These are phyloP conservation scores for Sebastes goodei DNA, from an alignment of 2,797 vertebrate species.

Conservation along the genomic window DNA sequence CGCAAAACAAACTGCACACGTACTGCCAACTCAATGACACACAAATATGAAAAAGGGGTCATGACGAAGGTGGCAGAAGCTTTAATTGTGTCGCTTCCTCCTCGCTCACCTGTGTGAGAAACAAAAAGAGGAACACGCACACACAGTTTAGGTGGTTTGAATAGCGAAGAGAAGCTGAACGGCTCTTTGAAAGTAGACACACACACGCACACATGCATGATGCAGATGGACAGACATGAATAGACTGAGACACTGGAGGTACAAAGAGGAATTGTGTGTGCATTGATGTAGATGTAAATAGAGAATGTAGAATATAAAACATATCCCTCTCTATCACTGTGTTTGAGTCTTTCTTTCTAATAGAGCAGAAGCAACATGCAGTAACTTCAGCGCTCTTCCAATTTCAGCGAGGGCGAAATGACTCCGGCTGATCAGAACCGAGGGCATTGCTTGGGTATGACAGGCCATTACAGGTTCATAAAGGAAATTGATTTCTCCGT, in stretches of 20 bases:
- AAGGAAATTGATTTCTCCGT: neutral
- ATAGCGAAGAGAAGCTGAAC: constrained; percentile 3
- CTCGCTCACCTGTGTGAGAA: constrained; percentile 9
- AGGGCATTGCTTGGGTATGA: neutral
- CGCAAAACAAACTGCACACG: constrained; percentile 31
- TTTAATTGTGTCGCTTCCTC: constrained; percentile 10
- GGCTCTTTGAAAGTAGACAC: neutral
- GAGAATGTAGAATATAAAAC: neutral
- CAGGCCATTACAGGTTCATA: neutral
- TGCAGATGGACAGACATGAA: neutral
- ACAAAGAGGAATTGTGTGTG: neutral
- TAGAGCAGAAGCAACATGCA: neutral
- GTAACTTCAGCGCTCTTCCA: neutral
- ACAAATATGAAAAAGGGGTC: neutral
- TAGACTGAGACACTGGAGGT: neutral
- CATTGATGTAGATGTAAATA: neutral
- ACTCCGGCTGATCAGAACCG: neutral
- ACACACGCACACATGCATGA: neutral
- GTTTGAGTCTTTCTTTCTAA: constrained; percentile 6
- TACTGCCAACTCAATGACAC: neutral
- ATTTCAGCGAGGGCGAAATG: neutral
- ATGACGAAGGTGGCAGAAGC: neutral
- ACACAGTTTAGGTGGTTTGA: neutral
- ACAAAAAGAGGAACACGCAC: neutral
- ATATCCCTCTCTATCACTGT: neutral